Evolutionary conservation across 1,140 invertebrate genomes (phyloP), one percentile per base, ranked within the genome.

Genomic region (Drosophila nikananu): DNA sequence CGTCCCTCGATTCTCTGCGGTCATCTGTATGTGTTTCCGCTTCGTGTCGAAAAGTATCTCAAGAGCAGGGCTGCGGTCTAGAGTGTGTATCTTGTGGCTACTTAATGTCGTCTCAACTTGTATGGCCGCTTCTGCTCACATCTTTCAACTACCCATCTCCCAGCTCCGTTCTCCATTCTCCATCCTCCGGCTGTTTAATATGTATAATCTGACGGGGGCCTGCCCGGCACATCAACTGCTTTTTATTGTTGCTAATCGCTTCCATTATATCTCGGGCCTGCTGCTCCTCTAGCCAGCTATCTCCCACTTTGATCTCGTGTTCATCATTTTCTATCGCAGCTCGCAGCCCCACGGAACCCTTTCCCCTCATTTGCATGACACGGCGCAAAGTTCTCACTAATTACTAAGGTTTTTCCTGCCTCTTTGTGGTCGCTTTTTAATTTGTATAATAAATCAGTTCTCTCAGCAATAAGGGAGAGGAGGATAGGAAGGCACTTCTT

Each of bases 371-470:
- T 77, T 77, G 72, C 67, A 79, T 81, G 75, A 79, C 83, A 74
- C 60, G 81, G 57, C 72, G 71, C 72, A 68, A 75, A 81, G 74
- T 89, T 90, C 78, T 84, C 54, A 77, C 86, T 89, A 89, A 89
- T 89, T 89, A 89, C 79, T 66, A 74, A 86, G 75, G 75, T 79
- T 81, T 89, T 89, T 75, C 72, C 71, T 57, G 63, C 58, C 63
- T 48, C 23, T 68, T 51, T 61, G 21, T 71, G 32, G 44, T 55
- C 51, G 66, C 51, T 76, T 84, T 89, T 86, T 89, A 84, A 90
- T 89, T 89, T 89, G 81, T 83, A 82, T 89, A 90, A 84, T 89
- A 86, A 89, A 89, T 89, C 86, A 91, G 86, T 90, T 89, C 81
- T 87, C 84, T 83, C 81, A 52, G 83, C 6, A 10, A 17, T 35